Conservation (phyloP, 2,888 invertebrate genomes). For the Augiades crinisus region DNA sequence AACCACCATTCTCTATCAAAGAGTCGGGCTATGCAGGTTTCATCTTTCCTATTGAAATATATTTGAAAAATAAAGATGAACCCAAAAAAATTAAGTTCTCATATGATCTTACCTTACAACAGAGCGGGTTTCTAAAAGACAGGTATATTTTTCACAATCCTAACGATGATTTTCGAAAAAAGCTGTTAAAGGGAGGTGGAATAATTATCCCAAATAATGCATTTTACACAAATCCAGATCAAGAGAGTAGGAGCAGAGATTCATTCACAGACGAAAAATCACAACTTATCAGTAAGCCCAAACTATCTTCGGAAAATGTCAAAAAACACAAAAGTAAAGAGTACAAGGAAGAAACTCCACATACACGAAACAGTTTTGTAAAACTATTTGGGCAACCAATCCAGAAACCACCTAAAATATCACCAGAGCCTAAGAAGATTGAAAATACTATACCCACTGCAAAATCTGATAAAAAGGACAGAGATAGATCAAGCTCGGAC, state of each 20-base stretch:
- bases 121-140: conserved; percentile 88
- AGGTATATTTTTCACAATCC: conserved; percentile 92
- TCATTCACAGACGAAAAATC: conserved; percentile 80
- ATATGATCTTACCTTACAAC: conserved; percentile 93
- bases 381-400: conserved; percentile 92
- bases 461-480: conserved; percentile 81
- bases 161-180: conserved; percentile 93
- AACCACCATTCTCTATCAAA: conserved; percentile 93
- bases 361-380: conserved; percentile 85
- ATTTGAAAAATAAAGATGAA: conserved; percentile 93
- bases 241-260: conserved; percentile 80
- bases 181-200: conserved; percentile 93
- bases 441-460: conserved; percentile 52
- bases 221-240: conserved; percentile 74
- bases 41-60: conserved; percentile 93
- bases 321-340: conserved; percentile 84
- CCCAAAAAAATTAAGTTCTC: conserved; percentile 91
- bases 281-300: conserved; percentile 87
- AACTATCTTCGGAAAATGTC: conserved; percentile 80
- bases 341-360: conserved; percentile 77
- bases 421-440: conserved; percentile 84
- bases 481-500: conserved; percentile 69
- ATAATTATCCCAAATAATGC: conserved; percentile 72
- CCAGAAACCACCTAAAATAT: conserved; percentile 86
- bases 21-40: conserved; percentile 99